Percentiles rank a stretch among this genome's conserved stretches.
These are phyloP conservation scores for Thaumatotibia leucotreta DNA, from an alignment of 1,140 invertebrate genomes.

Conservation along the genomic window DNA sequence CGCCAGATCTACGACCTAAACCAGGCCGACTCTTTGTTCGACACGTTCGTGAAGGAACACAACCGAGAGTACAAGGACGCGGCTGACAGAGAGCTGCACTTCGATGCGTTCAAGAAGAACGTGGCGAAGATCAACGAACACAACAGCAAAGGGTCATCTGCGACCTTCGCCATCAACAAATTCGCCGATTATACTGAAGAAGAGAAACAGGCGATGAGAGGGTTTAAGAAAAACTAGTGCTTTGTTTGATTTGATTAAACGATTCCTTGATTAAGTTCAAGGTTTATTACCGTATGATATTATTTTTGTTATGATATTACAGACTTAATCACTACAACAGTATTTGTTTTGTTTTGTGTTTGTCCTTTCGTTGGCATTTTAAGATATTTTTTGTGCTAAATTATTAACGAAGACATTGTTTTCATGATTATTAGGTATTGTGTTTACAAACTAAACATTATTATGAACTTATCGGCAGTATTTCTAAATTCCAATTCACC, in stretches of 20 bases:
- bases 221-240: background rate
- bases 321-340: background rate
- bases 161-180: constrained; percentile 5
- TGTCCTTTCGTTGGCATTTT: background rate
- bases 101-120: constrained; percentile 6
- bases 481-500: no score
- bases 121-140: constrained; percentile 9
- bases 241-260: background rate
- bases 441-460: no score
- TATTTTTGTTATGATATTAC: background rate
- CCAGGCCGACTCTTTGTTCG: constrained; percentile 12
- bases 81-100: constrained; percentile 10
- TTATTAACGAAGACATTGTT: no score
- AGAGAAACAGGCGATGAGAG: background rate
- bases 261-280: background rate
- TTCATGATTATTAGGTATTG: no score
- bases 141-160: background rate
- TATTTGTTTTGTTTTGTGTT: background rate
- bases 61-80: constrained; percentile 13
- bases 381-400: no score
- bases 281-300: no score
- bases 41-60: constrained; percentile 15
- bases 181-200: constrained; percentile 12
- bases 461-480: no score
- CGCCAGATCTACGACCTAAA: constrained; percentile 11